phyloP scores from a whole-genome alignment of 2,113 vertebrate genomes.

The Apodemus sylvaticus region DNA sequence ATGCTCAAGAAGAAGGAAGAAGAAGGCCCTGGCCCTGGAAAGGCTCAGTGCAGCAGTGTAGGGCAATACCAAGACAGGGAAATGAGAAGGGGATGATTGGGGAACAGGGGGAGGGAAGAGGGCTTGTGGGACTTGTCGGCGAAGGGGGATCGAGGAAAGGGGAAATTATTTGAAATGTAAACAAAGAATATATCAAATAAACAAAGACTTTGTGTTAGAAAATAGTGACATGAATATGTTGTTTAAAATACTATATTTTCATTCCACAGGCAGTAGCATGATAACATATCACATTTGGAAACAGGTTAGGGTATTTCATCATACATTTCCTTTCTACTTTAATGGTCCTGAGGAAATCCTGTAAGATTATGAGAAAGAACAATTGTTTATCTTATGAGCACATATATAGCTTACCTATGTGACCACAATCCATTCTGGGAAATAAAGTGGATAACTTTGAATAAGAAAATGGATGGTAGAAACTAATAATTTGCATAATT shows the following conservation, averaged over 20 bases:
- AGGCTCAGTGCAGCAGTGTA: too few species aligned
- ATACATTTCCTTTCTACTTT: not conserved
- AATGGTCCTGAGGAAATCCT: not conserved
- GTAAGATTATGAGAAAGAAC: not conserved
- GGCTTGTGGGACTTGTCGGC: too few species aligned
- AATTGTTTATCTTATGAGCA: not conserved
- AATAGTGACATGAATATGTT: not conserved
- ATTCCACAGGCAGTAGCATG: not conserved
- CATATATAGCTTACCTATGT: not conserved
- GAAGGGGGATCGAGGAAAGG: too few species aligned
- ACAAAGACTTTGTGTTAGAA: not conserved
- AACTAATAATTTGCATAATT: not conserved
- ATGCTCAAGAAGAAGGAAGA: too few species aligned
- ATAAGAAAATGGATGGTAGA: not conserved
- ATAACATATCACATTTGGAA: not conserved
- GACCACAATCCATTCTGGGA: not conserved
- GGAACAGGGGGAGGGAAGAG: too few species aligned
- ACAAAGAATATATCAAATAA: too few species aligned
- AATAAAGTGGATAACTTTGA: not conserved
- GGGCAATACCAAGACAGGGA: too few species aligned
- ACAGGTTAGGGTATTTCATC: not conserved
- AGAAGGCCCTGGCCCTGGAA: too few species aligned
- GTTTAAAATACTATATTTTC: not conserved
- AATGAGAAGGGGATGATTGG: too few species aligned
- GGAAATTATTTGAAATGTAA: too few species aligned